phyloP scores from a whole-genome alignment of 2,888 invertebrate species.

The Volucella bombylans region DNA sequence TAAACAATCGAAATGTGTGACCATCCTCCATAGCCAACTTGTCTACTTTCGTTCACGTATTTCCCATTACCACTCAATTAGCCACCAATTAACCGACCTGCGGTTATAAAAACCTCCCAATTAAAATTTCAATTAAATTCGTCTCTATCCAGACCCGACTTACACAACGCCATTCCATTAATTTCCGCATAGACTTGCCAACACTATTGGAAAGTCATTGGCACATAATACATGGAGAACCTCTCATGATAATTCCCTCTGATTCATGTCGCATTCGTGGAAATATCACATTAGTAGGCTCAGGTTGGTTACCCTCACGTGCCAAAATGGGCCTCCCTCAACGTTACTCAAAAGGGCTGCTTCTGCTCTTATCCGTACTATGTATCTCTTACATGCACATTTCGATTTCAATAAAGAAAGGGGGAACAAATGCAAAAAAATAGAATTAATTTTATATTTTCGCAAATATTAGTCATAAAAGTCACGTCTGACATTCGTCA shows the following conservation, averaged over 20 bases:
- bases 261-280: constrained; percentile 38
- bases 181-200: constrained; percentile 26
- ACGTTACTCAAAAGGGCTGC: constrained; percentile 10
- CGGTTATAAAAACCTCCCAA: constrained; percentile 8
- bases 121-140: constrained; percentile 3
- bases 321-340: constrained; percentile 14
- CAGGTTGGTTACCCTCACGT: constrained; percentile 38
- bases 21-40: no score
- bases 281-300: constrained; percentile 18
- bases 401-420: constrained; percentile 21
- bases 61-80: no score
- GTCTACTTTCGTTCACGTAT: no score
- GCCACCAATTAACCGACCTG: no score
- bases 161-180: constrained; percentile 2
- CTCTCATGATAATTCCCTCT: constrained; percentile 23
- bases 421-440: not conserved
- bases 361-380: not conserved
- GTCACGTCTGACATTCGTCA: constrained; percentile 57
- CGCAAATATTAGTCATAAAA: constrained; percentile 44
- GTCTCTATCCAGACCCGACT: not conserved
- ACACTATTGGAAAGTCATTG: constrained; percentile 16
- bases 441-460: constrained; percentile 12
- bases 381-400: not conserved
- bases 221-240: constrained; percentile 5
- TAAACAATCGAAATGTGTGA: no score